Evolutionary conservation across 1,140 invertebrate species (phyloP).

Genomic region (Drosophila athabasca): DNA sequence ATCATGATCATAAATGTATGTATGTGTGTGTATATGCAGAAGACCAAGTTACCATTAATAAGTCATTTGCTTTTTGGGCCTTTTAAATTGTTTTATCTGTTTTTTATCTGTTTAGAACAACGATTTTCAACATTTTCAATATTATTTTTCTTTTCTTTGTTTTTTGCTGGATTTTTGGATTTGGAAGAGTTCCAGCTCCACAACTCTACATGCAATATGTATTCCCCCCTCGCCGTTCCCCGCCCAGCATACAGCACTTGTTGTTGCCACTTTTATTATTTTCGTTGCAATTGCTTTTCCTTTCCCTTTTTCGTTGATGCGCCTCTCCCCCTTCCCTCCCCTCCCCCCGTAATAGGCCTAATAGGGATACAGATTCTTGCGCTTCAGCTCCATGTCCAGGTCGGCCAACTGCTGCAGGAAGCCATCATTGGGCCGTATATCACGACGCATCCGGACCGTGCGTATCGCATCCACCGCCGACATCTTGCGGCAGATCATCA

Average conservation of each 20-base stretch:
- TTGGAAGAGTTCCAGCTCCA: conserved; percentile 1
- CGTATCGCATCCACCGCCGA: conserved; percentile 89
- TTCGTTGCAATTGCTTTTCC: conserved; percentile 21
- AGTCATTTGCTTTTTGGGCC: conserved; percentile 73
- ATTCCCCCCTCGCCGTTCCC: too few relatives aligned
- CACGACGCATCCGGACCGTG: conserved; percentile 87
- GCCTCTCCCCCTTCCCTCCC: too few relatives aligned
- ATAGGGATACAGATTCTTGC: conserved; percentile 83
- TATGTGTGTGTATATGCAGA: conserved; percentile 50
- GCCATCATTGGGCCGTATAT: conserved; percentile 91
- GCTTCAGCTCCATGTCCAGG: conserved; percentile 87
- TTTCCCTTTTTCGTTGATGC: neutral
- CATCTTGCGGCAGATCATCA: conserved; percentile 93
- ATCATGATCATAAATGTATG: conserved; percentile 4
- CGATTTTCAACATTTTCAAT: conserved; percentile 23
- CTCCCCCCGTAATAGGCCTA: conserved; percentile 16
- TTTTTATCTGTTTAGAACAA: conserved; percentile 43
- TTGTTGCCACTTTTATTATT: conserved; percentile 3
- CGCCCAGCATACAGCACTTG: neutral
- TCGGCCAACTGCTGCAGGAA: conserved; percentile 91
- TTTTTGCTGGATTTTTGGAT: conserved; percentile 5
- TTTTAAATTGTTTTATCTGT: conserved; percentile 24
- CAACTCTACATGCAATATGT: too few relatives aligned
- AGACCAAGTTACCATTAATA: conserved; percentile 76
- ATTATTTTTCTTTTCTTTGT: conserved; percentile 14